phyloP scores from a whole-genome alignment of 2,797 vertebrate species.

The Acipenser transmontanus region DNA sequence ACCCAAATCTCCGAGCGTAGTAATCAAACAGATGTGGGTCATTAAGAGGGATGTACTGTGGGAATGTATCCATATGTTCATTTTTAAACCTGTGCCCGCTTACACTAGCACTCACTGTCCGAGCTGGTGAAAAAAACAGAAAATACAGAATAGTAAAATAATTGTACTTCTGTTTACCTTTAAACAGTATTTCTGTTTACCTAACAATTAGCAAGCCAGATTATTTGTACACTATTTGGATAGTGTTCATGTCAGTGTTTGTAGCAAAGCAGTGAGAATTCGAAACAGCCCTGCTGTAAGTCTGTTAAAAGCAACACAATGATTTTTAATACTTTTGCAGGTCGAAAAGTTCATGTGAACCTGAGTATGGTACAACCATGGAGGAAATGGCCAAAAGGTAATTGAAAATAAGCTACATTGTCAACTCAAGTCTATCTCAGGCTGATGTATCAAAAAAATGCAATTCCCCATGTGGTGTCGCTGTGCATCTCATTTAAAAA shows the following conservation, averaged over 20 bases:
- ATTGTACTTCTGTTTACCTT: too few relatives aligned
- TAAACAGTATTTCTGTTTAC: too few relatives aligned
- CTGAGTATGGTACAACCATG: not conserved
- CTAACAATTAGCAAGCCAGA: not conserved
- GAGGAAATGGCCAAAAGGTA: not conserved
- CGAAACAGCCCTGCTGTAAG: too few relatives aligned
- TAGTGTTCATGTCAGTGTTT: not conserved
- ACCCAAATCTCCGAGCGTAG: conserved; percentile 29
- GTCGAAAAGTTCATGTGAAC: too few relatives aligned
- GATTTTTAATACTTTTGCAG: too few relatives aligned
- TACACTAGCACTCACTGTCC: conserved; percentile 17
- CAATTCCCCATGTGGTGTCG: too few relatives aligned
- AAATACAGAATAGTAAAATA: not conserved
- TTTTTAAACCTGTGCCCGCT: conserved; percentile 14
- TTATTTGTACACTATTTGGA: not conserved
- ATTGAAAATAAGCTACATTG: not conserved
- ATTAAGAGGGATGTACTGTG: conserved; percentile 25
- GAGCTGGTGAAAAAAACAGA: conserved; percentile 14
- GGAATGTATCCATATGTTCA: conserved; percentile 12
- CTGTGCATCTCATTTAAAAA: too few relatives aligned
- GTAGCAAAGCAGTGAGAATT: not conserved
- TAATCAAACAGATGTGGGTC: conserved; percentile 31
- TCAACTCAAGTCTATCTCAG: too few relatives aligned
- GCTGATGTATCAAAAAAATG: too few relatives aligned
- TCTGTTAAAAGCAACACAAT: too few relatives aligned